Conservation (phyloP, 2,888 invertebrate species). For the Tubulanus polymorphus region DNA sequence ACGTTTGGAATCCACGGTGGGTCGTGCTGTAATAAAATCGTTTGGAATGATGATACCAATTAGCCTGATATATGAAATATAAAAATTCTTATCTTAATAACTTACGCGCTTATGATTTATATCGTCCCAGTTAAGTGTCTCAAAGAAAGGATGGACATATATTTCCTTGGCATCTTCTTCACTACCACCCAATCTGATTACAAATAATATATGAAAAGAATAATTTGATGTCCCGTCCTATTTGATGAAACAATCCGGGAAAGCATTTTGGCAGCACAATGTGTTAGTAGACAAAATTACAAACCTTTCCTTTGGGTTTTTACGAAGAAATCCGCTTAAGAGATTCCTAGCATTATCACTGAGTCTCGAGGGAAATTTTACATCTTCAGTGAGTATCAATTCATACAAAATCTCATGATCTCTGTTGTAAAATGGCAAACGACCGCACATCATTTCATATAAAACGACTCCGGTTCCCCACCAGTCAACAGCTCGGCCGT, state of each 20-base stretch:
- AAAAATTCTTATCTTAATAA: conserved; percentile 12
- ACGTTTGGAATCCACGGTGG: conserved; percentile 69
- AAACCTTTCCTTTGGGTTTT: conserved; percentile 81
- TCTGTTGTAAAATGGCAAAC: conserved; percentile 94
- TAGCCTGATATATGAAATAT: background rate
- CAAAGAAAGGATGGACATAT: conserved; percentile 92
- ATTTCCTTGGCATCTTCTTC: conserved; percentile 88
- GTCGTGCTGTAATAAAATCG: conserved; percentile 62
- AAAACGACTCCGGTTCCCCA: conserved; percentile 98
- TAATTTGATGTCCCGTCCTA: too few species aligned
- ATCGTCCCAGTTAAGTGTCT: conserved; percentile 90
- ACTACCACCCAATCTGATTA: conserved; percentile 78
- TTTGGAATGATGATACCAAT: background rate
- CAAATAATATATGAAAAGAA: too few species aligned
- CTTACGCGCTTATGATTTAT: conserved; percentile 81
- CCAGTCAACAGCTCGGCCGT: conserved; percentile 92
- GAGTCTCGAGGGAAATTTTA: conserved; percentile 83
- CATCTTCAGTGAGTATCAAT: conserved; percentile 88
- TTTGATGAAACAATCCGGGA: too few species aligned
- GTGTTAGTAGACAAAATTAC: too few species aligned
- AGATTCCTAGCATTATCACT: conserved; percentile 83
- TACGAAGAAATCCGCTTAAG: conserved; percentile 82
- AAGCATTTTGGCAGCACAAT: too few species aligned
- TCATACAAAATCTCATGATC: conserved; percentile 97
- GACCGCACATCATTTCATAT: conserved; percentile 99